Percentiles rank a stretch among this genome's conserved stretches.
phyloP scores from a whole-genome alignment of 1,140 invertebrate species.

The Spodoptera frugiperda region DNA sequence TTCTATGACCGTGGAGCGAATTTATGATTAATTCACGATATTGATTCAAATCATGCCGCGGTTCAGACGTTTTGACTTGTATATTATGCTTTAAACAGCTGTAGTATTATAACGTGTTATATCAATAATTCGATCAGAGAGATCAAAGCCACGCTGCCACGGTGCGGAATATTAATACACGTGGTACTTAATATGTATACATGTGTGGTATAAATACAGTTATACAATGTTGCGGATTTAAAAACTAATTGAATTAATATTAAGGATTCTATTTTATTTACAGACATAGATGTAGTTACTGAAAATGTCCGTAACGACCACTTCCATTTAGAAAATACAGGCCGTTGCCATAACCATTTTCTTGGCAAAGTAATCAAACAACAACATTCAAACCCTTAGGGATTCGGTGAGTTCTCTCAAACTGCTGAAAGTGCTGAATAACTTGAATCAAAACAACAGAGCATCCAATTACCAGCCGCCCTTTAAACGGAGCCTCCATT shows the following conservation, averaged over 20 bases:
- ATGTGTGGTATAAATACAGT: no score
- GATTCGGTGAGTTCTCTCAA: not conserved
- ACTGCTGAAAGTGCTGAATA: constrained; percentile 1
- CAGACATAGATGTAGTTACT: no score
- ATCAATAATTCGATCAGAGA: not conserved
- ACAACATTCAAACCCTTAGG: not conserved
- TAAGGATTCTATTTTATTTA: no score
- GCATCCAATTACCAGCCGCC: not conserved
- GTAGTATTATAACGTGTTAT: no score
- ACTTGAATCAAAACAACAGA: constrained; percentile 3
- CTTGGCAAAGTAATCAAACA: not conserved
- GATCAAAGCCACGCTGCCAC: not conserved
- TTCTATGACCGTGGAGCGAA: constrained; percentile 22
- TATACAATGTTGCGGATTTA: no score
- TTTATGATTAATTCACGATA: constrained; percentile 19
- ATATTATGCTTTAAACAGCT: no score
- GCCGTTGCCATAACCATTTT: not conserved
- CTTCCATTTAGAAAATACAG: no score
- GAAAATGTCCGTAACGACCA: no score
- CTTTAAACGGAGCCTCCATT: constrained; percentile 1
- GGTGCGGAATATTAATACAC: not conserved
- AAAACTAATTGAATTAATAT: no score
- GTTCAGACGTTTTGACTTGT: not conserved
- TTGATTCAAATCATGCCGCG: constrained; percentile 14
- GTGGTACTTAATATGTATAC: not conserved